Conservation (phyloP, 1,140 invertebrate species). For the Nylanderia fulva region DNA sequence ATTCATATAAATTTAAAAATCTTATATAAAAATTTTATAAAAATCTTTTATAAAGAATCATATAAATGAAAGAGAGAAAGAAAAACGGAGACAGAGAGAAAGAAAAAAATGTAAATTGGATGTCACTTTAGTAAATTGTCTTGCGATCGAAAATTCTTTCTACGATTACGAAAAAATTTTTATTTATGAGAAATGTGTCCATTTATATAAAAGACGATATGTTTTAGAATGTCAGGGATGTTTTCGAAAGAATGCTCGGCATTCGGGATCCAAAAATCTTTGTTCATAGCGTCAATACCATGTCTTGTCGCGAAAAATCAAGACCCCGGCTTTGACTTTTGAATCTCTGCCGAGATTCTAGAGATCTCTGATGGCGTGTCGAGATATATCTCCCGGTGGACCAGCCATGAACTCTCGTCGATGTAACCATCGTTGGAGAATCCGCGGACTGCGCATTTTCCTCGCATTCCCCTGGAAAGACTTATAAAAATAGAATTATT, state of each 20-base stretch:
- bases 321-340: neutral
- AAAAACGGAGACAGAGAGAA: neutral
- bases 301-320: neutral
- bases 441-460: slow-evolving; percentile 15
- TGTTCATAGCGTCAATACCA: neutral
- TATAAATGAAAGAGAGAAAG: neutral
- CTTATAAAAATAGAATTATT: slow-evolving; percentile 34
- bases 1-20: too few relatives aligned
- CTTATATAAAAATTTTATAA: too few relatives aligned
- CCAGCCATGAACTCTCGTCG: slow-evolving; percentile 21
- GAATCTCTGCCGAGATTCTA: slow-evolving; percentile 36
- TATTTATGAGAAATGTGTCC: slow-evolving; percentile 16
- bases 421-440: slow-evolving; percentile 9
- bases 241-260: slow-evolving; percentile 6
- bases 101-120: neutral
- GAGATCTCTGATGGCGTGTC: neutral
- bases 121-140: neutral
- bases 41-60: too few relatives aligned
- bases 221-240: slow-evolving; percentile 25
- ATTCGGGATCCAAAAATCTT: slow-evolving; percentile 19
- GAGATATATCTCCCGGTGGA: slow-evolving; percentile 10
- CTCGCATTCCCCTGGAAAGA: neutral
- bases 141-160: neutral
- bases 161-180: slow-evolving; percentile 41
- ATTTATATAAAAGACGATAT: neutral